Evolutionary conservation across 2,797 vertebrate species (phyloP), one percentile per base, ranked within the genome.

Genomic region (Emydoidea blandingii): DNA sequence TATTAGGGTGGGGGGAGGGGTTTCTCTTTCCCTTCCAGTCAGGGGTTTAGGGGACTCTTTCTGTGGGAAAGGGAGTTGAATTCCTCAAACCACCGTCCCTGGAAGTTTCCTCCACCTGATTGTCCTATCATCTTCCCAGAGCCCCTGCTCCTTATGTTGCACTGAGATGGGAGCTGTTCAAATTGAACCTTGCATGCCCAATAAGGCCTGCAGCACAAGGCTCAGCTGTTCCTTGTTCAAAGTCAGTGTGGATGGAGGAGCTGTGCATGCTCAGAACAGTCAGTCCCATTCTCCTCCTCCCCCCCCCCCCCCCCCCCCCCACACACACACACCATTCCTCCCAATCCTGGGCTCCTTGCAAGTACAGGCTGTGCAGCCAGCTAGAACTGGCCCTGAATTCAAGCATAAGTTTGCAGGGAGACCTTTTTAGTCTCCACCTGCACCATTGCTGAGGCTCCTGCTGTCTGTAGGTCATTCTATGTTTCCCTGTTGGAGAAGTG

Each of bases 1-100:
- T 82, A 91, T 94, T 94, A 95, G 93, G 97, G 97, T 90, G 94
- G 92, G 44, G 44, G 44, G 44, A 8, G 44, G 92, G 81, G 94
- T 34, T 97, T 95, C 52, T 31, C 96, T 93, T 89, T 93, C 90
- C 84, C 52, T 94, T 95, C 89, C 92, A 37, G 82, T 96, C 86
- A 88, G 83, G 83, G 93, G 87, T 15, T 16, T 31, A 34, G 59
- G 15, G 34, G 29, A 62, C 29, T 62, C 31, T 34, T 8, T 68
- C 62, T 68, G 34, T 19, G 62, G 88, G 37, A 31, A 81, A 50
- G 91, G 94, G 94, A 91, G 93, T 68, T 74, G 94, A 91, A 95
- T 96, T 97, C 74, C 91, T 94, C 82, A 50, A 94, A 93, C 92
- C 88, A 65, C 34, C 72, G 87, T 85, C 29, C 62, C 54, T 96